Evolutionary conservation across 2,797 vertebrate genomes (phyloP), one percentile per base, ranked within the genome.

Genomic region (Orestias chungarensis): DNA sequence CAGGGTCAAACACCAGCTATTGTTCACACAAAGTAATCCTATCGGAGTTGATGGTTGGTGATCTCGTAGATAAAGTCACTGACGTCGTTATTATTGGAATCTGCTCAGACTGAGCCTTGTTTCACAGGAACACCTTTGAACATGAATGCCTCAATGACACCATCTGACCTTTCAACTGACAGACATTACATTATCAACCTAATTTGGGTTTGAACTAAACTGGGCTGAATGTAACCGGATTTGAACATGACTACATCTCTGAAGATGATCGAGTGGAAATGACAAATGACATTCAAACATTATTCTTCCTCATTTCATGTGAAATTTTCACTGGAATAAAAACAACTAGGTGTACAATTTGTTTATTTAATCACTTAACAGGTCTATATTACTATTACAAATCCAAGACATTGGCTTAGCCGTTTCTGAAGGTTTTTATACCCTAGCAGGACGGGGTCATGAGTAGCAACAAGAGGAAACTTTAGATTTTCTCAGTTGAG

Each of bases 371-470:
- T 9, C 38, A 38, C 9, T 38, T 62, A 25, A 38, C 31, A n/a
- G 35, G 55, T 31, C 15, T 27, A 47, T 42, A 64, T 52, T 4
- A 15, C 25, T 9, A 64, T 44, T 29, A 20, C 15, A n/a, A n/a
- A n/a, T n/a, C n/a, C n/a, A n/a, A n/a, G 72, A 66, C 23, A 35
- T 14, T 42, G 2, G 15, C 0, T 46, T 54, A 47, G 64, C 76
- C 79, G 75, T 47, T n/a, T 50, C 68, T 55, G 50, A n/a, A 82
- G 83, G 79, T 62, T 78, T 71, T 85, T 77, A 82, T 84, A 82
- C 42, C 0, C 70, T 50, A 55, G 66, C 64, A 64, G 82, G 47
- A 70, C 47, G 6, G 2, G 23, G 42, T 44, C 87, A 87, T 50
- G 49, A 85, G 82, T 83, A 71, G 54, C 38, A 75, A 76, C 79